Conservation (phyloP, 2,797 vertebrate species). For the Crossoptilon crossoptilon region DNA sequence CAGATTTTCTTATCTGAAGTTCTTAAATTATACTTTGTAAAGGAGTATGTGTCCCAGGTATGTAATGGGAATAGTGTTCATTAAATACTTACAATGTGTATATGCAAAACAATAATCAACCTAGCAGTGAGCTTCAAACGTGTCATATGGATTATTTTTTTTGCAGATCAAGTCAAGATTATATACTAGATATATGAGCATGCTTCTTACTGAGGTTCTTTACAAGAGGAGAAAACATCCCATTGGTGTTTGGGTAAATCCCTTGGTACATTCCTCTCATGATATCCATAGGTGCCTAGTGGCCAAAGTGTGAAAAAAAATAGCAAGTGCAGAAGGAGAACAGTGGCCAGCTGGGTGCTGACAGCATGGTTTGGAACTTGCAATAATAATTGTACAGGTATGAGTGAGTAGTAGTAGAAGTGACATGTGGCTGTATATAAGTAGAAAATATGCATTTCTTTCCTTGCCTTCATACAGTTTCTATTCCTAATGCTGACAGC, state of each 20-base stretch:
- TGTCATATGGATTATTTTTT: neutral
- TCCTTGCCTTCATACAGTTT: neutral
- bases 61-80: neutral
- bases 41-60: neutral
- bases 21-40: neutral
- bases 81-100: neutral
- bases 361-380: neutral
- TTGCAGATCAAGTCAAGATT: neutral
- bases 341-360: neutral
- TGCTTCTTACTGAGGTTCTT: neutral
- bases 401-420: neutral
- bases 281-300: neutral
- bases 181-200: neutral
- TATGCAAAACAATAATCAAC: neutral
- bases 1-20: neutral
- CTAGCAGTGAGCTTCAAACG: neutral
- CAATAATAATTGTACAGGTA: neutral
- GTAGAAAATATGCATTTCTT: neutral
- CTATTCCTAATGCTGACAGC: neutral
- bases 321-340: too few species aligned
- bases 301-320: neutral
- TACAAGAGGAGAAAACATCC: neutral
- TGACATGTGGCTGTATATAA: neutral
- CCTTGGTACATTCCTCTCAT: neutral
- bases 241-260: neutral